Evolutionary conservation across 2,888 invertebrate genomes (phyloP).

Genomic region (Euzetes globulus): DNA sequence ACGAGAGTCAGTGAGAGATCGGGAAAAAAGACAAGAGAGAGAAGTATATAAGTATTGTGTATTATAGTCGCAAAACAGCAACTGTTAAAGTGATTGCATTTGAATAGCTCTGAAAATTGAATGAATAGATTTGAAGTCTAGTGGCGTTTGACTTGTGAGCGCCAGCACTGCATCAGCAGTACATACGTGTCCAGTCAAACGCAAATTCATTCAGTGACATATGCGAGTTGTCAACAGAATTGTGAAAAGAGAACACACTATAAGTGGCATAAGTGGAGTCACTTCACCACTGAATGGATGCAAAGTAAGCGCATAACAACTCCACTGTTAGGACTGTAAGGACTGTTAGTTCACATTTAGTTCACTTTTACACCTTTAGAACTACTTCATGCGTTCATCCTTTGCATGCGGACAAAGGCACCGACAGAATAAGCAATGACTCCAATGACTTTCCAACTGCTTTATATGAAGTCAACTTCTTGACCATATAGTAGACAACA

Average conservation of each 20-base stretch:
- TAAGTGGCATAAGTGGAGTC: slow-evolving; percentile 24
- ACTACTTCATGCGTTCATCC: slow-evolving; percentile 19
- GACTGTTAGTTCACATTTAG: slow-evolving; percentile 11
- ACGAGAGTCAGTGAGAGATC: slow-evolving; percentile 2
- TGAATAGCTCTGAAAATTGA: slow-evolving; percentile 12
- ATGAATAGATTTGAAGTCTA: background rate
- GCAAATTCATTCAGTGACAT: slow-evolving; percentile 28
- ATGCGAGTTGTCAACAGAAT: slow-evolving; percentile 25
- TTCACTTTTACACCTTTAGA: slow-evolving; percentile 21
- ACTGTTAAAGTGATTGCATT: slow-evolving; percentile 29
- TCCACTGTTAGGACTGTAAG: background rate
- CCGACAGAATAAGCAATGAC: slow-evolving; percentile 24
- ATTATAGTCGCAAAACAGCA: slow-evolving; percentile 5
- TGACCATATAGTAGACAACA: slow-evolving; percentile 15
- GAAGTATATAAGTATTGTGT: slow-evolving; percentile 19
- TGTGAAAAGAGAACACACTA: slow-evolving; percentile 8
- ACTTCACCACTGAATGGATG: slow-evolving; percentile 23
- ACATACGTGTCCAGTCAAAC: slow-evolving; percentile 17
- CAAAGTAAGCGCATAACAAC: slow-evolving; percentile 30
- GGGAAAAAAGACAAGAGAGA: background rate
- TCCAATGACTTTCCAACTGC: slow-evolving; percentile 13
- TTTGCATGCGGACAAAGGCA: background rate
- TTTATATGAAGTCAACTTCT: slow-evolving; percentile 24
- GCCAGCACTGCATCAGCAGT: background rate
- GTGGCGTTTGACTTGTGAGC: slow-evolving; percentile 10